phyloP scores from a whole-genome alignment of 2,797 vertebrate genomes.

The Hipposideros larvatus region DNA sequence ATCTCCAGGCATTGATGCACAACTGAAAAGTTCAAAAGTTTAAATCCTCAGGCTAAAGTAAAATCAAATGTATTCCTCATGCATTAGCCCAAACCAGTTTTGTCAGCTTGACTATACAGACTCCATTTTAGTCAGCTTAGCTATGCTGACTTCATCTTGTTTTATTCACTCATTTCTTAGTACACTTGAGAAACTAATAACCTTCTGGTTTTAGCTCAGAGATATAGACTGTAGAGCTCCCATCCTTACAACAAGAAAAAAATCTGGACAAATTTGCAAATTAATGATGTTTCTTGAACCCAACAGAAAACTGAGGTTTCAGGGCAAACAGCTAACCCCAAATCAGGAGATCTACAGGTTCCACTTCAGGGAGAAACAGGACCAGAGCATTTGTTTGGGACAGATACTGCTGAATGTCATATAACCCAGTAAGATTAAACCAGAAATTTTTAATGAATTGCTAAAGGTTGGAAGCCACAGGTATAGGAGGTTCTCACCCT shows the following conservation, averaged over 20 bases:
- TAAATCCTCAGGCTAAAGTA: background rate
- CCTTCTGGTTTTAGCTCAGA: constrained; percentile 15
- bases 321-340: background rate
- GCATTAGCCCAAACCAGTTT: background rate
- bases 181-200: constrained; percentile 7
- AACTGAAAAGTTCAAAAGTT: background rate
- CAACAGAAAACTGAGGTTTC: constrained; percentile 31
- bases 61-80: background rate
- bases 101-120: background rate
- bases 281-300: constrained; percentile 12
- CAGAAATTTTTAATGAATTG: background rate
- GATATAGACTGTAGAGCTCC: background rate
- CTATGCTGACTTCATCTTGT: background rate
- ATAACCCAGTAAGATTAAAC: constrained; percentile 28
- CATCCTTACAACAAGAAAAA: constrained; percentile 13
- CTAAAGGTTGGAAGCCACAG: background rate
- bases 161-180: background rate
- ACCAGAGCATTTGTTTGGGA: background rate
- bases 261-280: background rate
- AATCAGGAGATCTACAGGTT: background rate
- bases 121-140: background rate
- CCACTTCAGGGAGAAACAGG: background rate
- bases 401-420: background rate
- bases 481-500: background rate
- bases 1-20: background rate